Base-by-base conservation (phyloP, 2,888 invertebrate species). In the Herminia tarsipennalis region DNA sequence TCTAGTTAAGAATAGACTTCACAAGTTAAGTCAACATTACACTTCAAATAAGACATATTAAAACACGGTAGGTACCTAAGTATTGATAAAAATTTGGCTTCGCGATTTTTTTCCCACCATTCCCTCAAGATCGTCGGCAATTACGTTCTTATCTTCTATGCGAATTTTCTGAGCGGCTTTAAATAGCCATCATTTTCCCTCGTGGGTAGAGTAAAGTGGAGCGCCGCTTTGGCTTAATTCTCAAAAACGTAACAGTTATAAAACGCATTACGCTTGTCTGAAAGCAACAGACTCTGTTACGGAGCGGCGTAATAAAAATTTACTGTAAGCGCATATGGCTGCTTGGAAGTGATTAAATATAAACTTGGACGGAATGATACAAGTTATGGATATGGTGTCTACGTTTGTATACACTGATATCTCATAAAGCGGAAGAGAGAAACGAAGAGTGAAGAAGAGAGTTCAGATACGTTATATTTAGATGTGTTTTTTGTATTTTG, bases 161-260 rank as follows among this genome's bases (percentile, higher is more conserved):
- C 77, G 83, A 83, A 84, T 83, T 81, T 84, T 82, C 82, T 78
- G 78, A 84, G 78, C 79, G 81, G 81, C 78, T 85, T 85, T 85
- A 85, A 86, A 86, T 83, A 81, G 83, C 81, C 75, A 81, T 81
- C 81, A 81, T 84, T 84, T 85, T 80, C 81, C 75, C 74, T 67
- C 55, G 76, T 69, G 80, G 68, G 68, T 75, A 76, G 64, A 72
- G 64, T 70, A 72, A 72, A 67, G 68, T 64, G 2, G 8, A 10
- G 13, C 1, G 65, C 76, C 71, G 70, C 25, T 63, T 53, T 56
- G 56, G 69, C 70, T 74, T 75, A 78, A 79, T 80, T 74, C 74
- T 56, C 70, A 49, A 62, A 65, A 80, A 76, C 63, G 70, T 68
- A 57, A 66, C 57, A 59, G 70, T 60, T 72, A 72, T 77, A 73